Percentiles rank a stretch among this genome's conserved stretches.
phyloP scores from a whole-genome alignment of 2,888 invertebrate species.

The Dasysyrphus tricinctus region DNA sequence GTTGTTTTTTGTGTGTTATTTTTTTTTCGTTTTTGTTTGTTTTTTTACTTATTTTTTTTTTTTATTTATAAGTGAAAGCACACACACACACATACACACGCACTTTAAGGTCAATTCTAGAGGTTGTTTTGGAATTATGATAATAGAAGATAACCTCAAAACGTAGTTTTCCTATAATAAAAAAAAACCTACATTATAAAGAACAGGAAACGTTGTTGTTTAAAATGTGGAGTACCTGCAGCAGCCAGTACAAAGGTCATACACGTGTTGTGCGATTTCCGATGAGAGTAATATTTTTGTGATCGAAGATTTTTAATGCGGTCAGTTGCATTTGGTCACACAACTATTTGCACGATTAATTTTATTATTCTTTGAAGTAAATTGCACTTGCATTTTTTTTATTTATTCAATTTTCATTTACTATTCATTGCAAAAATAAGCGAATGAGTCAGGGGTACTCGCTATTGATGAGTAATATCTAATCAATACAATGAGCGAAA shows the following conservation, averaged over 20 bases:
- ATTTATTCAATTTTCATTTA: neutral
- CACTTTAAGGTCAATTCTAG: slow-evolving; percentile 71
- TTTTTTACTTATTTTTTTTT: slow-evolving; percentile 31
- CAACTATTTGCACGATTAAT: slow-evolving; percentile 21
- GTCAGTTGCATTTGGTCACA: slow-evolving; percentile 38
- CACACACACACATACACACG: slow-evolving; percentile 58
- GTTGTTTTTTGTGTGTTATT: slow-evolving; percentile 51
- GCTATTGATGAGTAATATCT: too few relatives aligned
- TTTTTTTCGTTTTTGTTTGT: slow-evolving; percentile 18
- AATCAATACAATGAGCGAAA: too few relatives aligned
- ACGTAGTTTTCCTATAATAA: slow-evolving; percentile 22
- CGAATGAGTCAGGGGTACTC: too few relatives aligned
- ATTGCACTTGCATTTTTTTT: neutral
- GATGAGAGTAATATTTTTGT: slow-evolving; percentile 7
- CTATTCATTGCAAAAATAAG: neutral
- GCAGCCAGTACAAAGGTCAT: slow-evolving; percentile 57
- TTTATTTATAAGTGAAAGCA: slow-evolving; percentile 71
- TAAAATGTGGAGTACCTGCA: slow-evolving; percentile 19
- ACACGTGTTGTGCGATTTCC: slow-evolving; percentile 11
- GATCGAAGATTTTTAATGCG: slow-evolving; percentile 36
- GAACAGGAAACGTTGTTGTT: slow-evolving; percentile 56
- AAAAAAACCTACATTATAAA: slow-evolving; percentile 17
- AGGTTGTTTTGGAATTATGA: slow-evolving; percentile 55
- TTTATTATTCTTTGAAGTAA: neutral
- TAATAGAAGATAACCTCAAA: slow-evolving; percentile 60